These are phyloP conservation scores for Poecilobothrus nobilitatus DNA, from an alignment of 2,888 invertebrate species.

Conservation along the genomic window DNA sequence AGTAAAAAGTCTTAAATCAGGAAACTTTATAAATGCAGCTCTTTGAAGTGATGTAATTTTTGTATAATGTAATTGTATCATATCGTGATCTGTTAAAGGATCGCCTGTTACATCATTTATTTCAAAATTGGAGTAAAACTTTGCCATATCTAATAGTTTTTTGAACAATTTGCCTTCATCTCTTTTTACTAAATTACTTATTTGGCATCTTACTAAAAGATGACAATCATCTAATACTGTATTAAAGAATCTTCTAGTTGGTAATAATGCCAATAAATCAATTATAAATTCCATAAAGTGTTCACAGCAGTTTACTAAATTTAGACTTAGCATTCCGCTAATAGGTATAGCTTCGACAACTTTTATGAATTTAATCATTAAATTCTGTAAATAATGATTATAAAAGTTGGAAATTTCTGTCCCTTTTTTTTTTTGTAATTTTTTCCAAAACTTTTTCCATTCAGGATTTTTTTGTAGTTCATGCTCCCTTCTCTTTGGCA, in stretches of 20 bases:
- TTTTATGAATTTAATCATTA: slow-evolving; percentile 81
- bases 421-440: slow-evolving; percentile 70
- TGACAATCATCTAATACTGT: slow-evolving; percentile 92
- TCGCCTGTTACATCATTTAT: slow-evolving; percentile 95
- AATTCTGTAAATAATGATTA: slow-evolving; percentile 27
- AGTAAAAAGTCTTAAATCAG: slow-evolving; percentile 76
- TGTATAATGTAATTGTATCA: slow-evolving; percentile 88
- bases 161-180: slow-evolving; percentile 83
- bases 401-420: slow-evolving; percentile 36
- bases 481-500: slow-evolving; percentile 72
- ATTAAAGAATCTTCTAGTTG: slow-evolving; percentile 94
- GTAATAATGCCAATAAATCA: slow-evolving; percentile 89
- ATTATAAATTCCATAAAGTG: slow-evolving; percentile 92
- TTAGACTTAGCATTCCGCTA: slow-evolving; percentile 51
- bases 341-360: slow-evolving; percentile 67
- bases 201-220: slow-evolving; percentile 78
- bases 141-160: slow-evolving; percentile 88
- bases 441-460: slow-evolving; percentile 87
- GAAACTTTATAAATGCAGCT: slow-evolving; percentile 87
- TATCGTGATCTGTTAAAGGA: slow-evolving; percentile 85
- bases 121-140: slow-evolving; percentile 95
- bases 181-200: slow-evolving; percentile 64
- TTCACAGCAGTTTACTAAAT: slow-evolving; percentile 74
- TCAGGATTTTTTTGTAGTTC: slow-evolving; percentile 80
- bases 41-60: slow-evolving; percentile 88